Evolutionary conservation across 2,888 invertebrate species (phyloP).

Genomic region (Pherbina coryleti): DNA sequence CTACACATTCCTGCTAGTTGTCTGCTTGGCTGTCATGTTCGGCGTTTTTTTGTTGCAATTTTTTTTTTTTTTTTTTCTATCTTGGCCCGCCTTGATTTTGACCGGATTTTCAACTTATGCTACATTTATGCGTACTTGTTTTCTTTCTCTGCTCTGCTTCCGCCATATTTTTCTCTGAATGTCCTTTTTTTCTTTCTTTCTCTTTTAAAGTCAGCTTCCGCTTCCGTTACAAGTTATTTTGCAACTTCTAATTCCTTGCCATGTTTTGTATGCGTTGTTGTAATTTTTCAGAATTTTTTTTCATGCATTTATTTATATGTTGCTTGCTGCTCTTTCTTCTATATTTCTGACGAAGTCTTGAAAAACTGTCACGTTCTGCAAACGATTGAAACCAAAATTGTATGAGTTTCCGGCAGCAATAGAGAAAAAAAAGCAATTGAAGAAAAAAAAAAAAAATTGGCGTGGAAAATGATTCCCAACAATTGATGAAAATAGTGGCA

Average conservation of each 20-base stretch:
- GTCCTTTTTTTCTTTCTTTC: background rate
- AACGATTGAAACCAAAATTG: background rate
- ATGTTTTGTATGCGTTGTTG: background rate
- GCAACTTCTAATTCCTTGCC: background rate
- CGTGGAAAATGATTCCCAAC: background rate
- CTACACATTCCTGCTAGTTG: too few relatives aligned
- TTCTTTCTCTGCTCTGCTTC: background rate
- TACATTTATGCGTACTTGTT: background rate
- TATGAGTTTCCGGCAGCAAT: background rate
- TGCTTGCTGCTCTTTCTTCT: background rate
- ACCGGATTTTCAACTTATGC: too few relatives aligned
- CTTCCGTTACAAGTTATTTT: background rate
- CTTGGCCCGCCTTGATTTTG: too few relatives aligned
- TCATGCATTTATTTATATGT: background rate
- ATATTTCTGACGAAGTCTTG: background rate
- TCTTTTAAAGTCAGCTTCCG: background rate
- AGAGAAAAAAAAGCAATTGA: background rate
- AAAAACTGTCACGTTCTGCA: background rate
- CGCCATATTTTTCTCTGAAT: background rate
- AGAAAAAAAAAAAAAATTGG: background rate
- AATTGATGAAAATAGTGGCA: too few relatives aligned
- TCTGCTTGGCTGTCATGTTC: too few relatives aligned
- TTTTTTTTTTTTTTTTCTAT: too few relatives aligned
- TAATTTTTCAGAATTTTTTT: background rate
- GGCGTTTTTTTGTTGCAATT: too few relatives aligned